Percentiles rank a stretch among this genome's conserved stretches.
Evolutionary conservation across 1,140 invertebrate genomes (phyloP).

Genomic region (Ostrea denselamellosa): DNA sequence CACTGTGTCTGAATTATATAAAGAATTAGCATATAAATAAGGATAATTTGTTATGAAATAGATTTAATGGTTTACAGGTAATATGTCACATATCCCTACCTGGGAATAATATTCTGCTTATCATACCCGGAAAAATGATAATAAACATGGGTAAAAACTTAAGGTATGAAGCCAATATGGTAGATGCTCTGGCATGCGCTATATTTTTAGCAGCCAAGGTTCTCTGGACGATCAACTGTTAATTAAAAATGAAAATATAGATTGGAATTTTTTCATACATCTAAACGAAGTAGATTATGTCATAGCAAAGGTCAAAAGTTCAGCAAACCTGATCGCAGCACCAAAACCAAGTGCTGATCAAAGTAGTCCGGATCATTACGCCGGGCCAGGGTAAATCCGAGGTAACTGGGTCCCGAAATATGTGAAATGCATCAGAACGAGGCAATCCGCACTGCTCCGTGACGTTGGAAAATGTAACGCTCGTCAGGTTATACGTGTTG

Average conservation of each 20-base stretch:
- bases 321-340: conserved; percentile 80
- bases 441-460: conserved; percentile 57
- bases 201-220: conserved; percentile 80
- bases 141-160: conserved; percentile 80
- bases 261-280: neutral
- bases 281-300: no score
- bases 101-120: conserved; percentile 77
- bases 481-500: neutral
- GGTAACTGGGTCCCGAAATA: conserved; percentile 75
- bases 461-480: neutral
- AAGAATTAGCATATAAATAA: neutral
- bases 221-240: conserved; percentile 80
- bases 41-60: neutral
- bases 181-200: conserved; percentile 79
- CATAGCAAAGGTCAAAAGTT: neutral
- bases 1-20: conserved; percentile 75
- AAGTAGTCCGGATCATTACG: conserved; percentile 80
- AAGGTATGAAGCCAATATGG: conserved; percentile 78
- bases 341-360: conserved; percentile 81
- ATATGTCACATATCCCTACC: conserved; percentile 53
- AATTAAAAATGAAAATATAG: neutral
- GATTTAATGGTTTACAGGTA: neutral
- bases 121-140: conserved; percentile 81
- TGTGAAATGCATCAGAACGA: conserved; percentile 66
- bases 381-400: conserved; percentile 80